phyloP scores from a whole-genome alignment of 2,888 invertebrate species.

The Ornithoptera alexandrae region DNA sequence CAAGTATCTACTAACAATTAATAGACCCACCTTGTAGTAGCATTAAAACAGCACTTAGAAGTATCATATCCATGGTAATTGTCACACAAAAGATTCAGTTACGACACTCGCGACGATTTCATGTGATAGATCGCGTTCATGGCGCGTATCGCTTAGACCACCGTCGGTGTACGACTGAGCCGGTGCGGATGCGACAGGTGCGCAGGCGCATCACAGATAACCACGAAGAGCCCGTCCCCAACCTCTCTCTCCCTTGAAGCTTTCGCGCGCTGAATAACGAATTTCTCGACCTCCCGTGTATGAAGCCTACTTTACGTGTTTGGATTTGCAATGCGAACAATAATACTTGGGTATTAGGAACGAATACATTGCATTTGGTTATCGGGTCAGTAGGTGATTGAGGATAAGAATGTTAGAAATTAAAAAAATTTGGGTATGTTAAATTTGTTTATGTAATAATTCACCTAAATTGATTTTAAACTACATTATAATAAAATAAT shows the following conservation, averaged over 20 bases:
- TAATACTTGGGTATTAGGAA: slow-evolving; percentile 24
- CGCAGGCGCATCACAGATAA: slow-evolving; percentile 34
- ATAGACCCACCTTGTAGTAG: slow-evolving; percentile 52
- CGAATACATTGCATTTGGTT: slow-evolving; percentile 24
- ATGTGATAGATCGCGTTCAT: slow-evolving; percentile 47
- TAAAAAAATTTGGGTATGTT: too few species aligned
- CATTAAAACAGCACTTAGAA: slow-evolving; percentile 48
- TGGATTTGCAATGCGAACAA: slow-evolving; percentile 33
- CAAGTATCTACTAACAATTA: slow-evolving; percentile 26
- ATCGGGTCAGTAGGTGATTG: slow-evolving; percentile 35
- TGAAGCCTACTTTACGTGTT: slow-evolving; percentile 38
- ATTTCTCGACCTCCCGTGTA: slow-evolving; percentile 55
- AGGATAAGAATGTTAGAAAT: too few species aligned
- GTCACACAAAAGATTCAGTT: slow-evolving; percentile 49
- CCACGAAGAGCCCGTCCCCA: slow-evolving; percentile 29
- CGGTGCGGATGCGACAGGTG: slow-evolving; percentile 48
- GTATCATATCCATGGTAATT: slow-evolving; percentile 64
- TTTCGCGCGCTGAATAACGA: slow-evolving; percentile 66
- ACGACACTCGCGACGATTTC: slow-evolving; percentile 61
- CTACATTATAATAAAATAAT: too few species aligned
- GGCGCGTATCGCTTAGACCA: slow-evolving; percentile 48
- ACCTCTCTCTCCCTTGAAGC: slow-evolving; percentile 40
- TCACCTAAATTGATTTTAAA: too few species aligned
- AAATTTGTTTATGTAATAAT: too few species aligned
- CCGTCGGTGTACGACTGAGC: slow-evolving; percentile 53